phyloP scores from a whole-genome alignment of 53 echinoderm and acorn worm genomes.

The Echinometra lucunter region DNA sequence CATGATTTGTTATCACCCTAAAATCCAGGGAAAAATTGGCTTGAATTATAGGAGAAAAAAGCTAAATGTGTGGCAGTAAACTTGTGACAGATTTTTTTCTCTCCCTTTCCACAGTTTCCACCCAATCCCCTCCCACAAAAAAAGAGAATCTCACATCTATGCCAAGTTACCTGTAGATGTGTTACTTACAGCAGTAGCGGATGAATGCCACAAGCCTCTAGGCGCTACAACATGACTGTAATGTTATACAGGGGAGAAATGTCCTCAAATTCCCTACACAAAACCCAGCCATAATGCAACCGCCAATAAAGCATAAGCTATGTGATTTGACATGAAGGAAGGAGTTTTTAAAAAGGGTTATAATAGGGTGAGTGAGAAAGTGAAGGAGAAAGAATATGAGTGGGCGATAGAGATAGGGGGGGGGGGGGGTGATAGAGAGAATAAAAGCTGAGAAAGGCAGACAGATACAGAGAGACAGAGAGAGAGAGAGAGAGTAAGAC shows the following conservation, averaged over 20 bases:
- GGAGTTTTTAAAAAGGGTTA: neutral
- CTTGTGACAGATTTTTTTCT: too few relatives aligned
- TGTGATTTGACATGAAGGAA: neutral
- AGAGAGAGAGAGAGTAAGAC: too few relatives aligned
- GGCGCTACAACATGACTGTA: slow-evolving; percentile 5
- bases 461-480: neutral
- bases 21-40: too few relatives aligned
- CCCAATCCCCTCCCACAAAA: neutral
- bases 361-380: neutral
- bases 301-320: neutral
- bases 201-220: neutral
- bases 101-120: too few relatives aligned
- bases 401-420: neutral
- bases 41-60: too few relatives aligned
- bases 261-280: neutral
- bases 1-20: too few relatives aligned
- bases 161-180: neutral
- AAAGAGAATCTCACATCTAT: neutral
- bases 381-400: neutral
- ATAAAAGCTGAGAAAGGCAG: neutral
- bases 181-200: neutral
- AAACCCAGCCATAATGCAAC: slow-evolving; percentile 15
- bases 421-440: neutral
- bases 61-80: too few relatives aligned
- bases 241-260: slow-evolving; percentile 18